Conservation (phyloP, 2,797 vertebrate species). For the Phalloptychus januarius region DNA sequence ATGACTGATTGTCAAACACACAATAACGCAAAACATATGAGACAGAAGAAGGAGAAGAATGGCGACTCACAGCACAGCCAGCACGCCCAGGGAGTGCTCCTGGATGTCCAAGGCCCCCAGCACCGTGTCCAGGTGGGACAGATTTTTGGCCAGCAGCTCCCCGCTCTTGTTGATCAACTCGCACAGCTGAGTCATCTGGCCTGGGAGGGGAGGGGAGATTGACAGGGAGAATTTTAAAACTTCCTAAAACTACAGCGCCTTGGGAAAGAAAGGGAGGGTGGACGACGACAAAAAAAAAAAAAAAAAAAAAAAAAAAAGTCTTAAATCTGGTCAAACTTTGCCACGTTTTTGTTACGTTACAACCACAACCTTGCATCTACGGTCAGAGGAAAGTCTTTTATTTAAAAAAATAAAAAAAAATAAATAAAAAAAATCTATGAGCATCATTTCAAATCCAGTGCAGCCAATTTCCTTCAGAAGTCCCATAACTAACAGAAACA, state of each 20-base stretch:
- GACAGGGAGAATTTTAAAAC: not conserved
- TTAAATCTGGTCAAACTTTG: not conserved
- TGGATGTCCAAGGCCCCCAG: slow-evolving; percentile 98
- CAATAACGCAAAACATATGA: not conserved
- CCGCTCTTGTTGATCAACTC: slow-evolving; percentile 99
- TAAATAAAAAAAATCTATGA: not conserved
- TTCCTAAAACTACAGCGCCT: not conserved
- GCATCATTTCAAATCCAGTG: not conserved
- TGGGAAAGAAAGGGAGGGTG: too few species aligned
- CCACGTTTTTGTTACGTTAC: not conserved
- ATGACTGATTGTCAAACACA: not conserved
- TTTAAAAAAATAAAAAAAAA: too few species aligned
- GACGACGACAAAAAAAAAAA: not conserved
- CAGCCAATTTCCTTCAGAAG: not conserved
- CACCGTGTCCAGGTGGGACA: slow-evolving; percentile 98
- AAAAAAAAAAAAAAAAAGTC: not conserved
- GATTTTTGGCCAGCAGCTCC: slow-evolving; percentile 97
- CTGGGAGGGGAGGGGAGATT: slow-evolving; percentile 69
- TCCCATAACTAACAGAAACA: not conserved
- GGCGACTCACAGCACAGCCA: slow-evolving; percentile 94
- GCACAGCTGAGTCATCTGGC: slow-evolving; percentile 99
- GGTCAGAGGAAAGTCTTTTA: too few species aligned
- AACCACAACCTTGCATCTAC: not conserved
- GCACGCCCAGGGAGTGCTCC: slow-evolving; percentile 96
- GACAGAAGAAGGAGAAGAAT: too few species aligned